phyloP scores from a whole-genome alignment of 2,113 vertebrate genomes.

The Ptychochromis oligacanthus region DNA sequence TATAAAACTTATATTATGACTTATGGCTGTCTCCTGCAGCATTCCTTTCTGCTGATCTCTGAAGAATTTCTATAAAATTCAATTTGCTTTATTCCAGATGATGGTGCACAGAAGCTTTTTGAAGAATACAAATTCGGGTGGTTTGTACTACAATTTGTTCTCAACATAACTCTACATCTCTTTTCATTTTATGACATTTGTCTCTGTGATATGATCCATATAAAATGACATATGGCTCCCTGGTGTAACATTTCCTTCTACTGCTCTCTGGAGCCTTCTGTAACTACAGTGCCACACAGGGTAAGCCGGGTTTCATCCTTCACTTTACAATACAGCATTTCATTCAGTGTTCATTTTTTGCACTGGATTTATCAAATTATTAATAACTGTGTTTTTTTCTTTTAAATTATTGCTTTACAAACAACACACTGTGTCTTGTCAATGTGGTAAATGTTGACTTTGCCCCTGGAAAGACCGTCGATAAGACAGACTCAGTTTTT shows the following conservation, averaged over 20 bases:
- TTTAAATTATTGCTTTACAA: neutral
- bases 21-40: constrained; percentile 24
- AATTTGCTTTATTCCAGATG: neutral
- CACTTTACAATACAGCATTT: constrained; percentile 20
- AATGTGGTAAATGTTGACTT: constrained; percentile 38
- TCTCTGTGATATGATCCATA: constrained; percentile 58
- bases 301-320: constrained; percentile 26
- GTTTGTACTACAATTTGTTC: constrained; percentile 23
- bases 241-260: constrained; percentile 26
- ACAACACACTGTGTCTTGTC: constrained; percentile 1
- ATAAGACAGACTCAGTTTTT: constrained; percentile 10
- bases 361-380: constrained; percentile 10
- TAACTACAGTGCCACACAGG: constrained; percentile 25
- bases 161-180: constrained; percentile 10
- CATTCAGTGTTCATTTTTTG: constrained; percentile 6
- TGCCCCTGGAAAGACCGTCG: constrained; percentile 12
- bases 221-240: constrained; percentile 43
- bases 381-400: constrained; percentile 23
- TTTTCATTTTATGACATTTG: constrained; percentile 37
- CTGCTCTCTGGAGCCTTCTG: constrained; percentile 12
- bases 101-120: neutral
- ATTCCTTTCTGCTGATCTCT: constrained; percentile 30
- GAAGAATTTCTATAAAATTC: constrained; percentile 4
- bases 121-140: neutral
- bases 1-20: constrained; percentile 4